A percentile compares a stretch with the other conserved stretches of the same genome.
Conservation (phyloP, 1,140 invertebrate genomes). For the Eurosta solidaginis region DNA sequence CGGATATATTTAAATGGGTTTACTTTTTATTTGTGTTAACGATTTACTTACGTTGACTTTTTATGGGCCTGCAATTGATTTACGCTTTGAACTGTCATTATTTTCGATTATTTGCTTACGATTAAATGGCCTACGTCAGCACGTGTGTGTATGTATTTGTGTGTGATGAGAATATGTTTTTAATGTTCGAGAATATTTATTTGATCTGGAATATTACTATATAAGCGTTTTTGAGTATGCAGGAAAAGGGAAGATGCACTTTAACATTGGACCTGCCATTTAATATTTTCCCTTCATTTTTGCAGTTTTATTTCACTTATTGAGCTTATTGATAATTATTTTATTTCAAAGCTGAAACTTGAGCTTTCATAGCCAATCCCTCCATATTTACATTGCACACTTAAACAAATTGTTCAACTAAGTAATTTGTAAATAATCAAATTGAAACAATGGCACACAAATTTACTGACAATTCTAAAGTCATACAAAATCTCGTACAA, state of each 20-base stretch:
- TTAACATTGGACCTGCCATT: no score
- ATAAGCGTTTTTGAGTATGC: no score
- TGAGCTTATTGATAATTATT: no score
- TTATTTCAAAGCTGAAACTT: neutral
- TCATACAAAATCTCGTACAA: neutral
- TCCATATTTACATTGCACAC: neutral
- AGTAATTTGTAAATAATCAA: constrained; percentile 22
- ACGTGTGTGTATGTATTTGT: neutral
- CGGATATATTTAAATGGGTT: neutral
- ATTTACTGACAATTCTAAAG: neutral
- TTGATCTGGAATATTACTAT: no score
- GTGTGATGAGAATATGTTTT: neutral
- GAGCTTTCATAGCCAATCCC: neutral
- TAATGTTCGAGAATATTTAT: constrained; percentile 1
- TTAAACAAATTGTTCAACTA: neutral
- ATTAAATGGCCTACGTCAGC: constrained; percentile 5
- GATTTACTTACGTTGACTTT: constrained; percentile 17
- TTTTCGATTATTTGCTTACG: neutral
- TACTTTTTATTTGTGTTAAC: neutral
- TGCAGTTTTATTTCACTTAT: no score
- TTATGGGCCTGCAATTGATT: constrained; percentile 22
- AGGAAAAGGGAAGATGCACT: no score
- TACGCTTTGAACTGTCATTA: constrained; percentile 27
- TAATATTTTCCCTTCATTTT: no score
- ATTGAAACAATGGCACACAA: neutral